Base-by-base conservation (phyloP, 2,797 vertebrate genomes). In the Labroides dimidiatus region DNA sequence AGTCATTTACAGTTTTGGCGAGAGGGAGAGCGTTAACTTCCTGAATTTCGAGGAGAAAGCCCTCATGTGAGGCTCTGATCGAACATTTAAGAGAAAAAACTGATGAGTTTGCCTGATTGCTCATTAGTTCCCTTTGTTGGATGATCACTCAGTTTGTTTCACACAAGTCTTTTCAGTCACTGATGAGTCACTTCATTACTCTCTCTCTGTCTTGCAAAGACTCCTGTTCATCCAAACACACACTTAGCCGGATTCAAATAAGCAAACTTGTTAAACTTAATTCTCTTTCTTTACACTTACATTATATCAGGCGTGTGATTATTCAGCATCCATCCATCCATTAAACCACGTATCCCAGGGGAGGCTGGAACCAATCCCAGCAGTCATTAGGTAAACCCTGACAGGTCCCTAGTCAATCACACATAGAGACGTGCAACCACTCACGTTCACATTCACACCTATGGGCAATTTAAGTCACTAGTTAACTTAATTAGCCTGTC, bases 61-160 rank as follows among this genome's bases (percentile, higher is more conserved):
- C 39, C 43, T 50, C 0, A 48, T 65, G 44, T 21, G 1, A 70
- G 24, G 5, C 57, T 77, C 23, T 69, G 50, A 52, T 64, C 1
- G 11, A 13, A 77, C 47, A 47, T 48, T 59, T 33, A 16, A 41
- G 17, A 53, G 14, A 7, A 70, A 73, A 60, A 33, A 30, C 33
- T 57, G 60, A 72, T 33, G 49, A 63, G 52, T 39, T 62, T 10
- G 17, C 60, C 50, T 72, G 74, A 84, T 69, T 66, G 51, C 70
- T 87, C 61, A 74, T 86, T 82, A 78, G 64, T 72, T 70, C 39
- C 2, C 49, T 72, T 84, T 78, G 78, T 81, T 69, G 55, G 72
- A 56, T 65, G 50, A 84, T 78, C 51, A 20, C 53, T 81, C 50
- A 36, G 42, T 55, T 52, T 70, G 54, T 72, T 77, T 74, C 39